Conservation (phyloP, 2,113 vertebrate species). For the Pseudonaja textilis region DNA sequence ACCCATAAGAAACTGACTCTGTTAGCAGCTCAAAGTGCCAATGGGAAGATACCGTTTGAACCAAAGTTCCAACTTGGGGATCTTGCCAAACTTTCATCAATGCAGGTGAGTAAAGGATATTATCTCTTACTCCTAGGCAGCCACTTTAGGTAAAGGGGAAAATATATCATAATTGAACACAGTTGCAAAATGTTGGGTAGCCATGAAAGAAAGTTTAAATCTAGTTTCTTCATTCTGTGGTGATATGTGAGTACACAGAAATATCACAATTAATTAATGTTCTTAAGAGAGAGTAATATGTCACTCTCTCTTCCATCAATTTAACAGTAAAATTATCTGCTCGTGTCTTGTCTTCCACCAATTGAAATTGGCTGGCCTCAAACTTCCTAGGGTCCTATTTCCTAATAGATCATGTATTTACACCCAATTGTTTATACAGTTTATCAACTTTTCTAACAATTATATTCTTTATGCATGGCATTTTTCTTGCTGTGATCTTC, state of each 20-base stretch:
- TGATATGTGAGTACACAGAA: background rate
- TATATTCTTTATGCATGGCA: background rate
- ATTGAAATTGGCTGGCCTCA: background rate
- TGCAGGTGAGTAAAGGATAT: conserved; percentile 63
- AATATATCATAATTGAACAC: background rate
- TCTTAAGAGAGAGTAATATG: background rate
- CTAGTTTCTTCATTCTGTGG: background rate
- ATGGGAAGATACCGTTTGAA: background rate
- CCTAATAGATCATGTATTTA: background rate
- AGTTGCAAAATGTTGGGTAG: background rate
- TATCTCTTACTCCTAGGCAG: background rate
- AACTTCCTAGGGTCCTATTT: background rate
- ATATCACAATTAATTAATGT: background rate
- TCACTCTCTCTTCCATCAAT: background rate
- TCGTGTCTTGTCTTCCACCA: background rate
- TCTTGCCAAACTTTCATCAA: conserved; percentile 53
- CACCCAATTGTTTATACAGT: background rate
- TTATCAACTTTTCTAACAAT: background rate
- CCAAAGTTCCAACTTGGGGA: conserved; percentile 23
- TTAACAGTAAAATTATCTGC: background rate
- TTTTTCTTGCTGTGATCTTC: background rate
- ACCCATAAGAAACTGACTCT: conserved; percentile 90
- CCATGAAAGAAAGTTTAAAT: background rate
- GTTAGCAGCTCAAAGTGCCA: conserved; percentile 68
- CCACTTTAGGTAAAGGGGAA: rapidly evolving